Evolutionary conservation across 2,797 vertebrate species (phyloP).

Genomic region (Oceanodroma leucorhoa): DNA sequence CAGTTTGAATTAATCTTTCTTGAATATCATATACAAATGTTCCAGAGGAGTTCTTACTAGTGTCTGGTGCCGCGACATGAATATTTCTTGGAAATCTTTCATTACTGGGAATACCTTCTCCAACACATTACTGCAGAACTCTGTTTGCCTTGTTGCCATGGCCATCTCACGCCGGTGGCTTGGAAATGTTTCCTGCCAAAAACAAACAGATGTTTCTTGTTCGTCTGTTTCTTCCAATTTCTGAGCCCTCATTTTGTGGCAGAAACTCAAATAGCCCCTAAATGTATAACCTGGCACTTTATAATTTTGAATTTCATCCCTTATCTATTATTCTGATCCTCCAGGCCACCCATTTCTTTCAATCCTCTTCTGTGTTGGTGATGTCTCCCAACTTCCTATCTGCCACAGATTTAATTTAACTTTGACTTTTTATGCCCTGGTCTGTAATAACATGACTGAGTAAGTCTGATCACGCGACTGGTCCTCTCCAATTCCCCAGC

Average conservation of each 20-base stretch:
- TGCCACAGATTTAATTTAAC: slow-evolving; percentile 54
- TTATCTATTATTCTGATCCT: slow-evolving; percentile 47
- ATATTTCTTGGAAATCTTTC: background rate
- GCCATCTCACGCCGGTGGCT: background rate
- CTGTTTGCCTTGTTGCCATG: background rate
- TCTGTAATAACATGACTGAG: slow-evolving; percentile 57
- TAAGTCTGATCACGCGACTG: slow-evolving; percentile 15
- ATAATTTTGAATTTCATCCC: slow-evolving; percentile 19
- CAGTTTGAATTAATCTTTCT: background rate
- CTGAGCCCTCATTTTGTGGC: background rate
- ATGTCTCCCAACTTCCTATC: background rate
- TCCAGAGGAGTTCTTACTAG: background rate
- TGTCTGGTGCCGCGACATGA: background rate
- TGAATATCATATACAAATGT: background rate
- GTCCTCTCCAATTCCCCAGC: background rate
- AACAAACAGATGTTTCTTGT: background rate
- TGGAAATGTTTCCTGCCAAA: background rate
- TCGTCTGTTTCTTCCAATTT: background rate
- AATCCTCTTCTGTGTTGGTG: slow-evolving; percentile 18
- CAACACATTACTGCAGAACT: background rate
- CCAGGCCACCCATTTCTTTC: slow-evolving; percentile 20
- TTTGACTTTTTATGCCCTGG: slow-evolving; percentile 53
- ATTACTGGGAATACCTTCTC: background rate
- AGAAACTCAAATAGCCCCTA: background rate
- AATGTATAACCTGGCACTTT: background rate